Base-by-base conservation (phyloP, 2,113 vertebrate genomes). In the Cheirogaleus medius region DNA sequence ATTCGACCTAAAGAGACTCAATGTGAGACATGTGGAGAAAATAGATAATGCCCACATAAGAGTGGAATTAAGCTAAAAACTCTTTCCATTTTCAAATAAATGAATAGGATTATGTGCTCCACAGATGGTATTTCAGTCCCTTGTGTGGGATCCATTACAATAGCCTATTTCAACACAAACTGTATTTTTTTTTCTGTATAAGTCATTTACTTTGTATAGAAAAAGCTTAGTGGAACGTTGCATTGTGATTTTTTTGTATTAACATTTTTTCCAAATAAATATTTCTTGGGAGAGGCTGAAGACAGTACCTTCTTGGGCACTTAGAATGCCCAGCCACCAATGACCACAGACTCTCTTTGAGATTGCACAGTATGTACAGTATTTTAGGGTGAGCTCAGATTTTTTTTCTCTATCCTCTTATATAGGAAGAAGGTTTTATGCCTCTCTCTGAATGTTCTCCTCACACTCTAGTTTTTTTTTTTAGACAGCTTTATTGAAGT, bases 91-190 rank as follows among this genome's bases (percentile, higher is more conserved):
- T 96, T 94, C 52, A 90, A 93, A 90, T 71, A 96, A 97, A 93
- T 97, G 93, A 97, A 97, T 97, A 97, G 97, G 98, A 96, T 97
- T 98, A 96, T 84, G 96, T 93, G 68, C 66, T 74, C 86, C 78
- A 76, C 74, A 91, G 86, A 93, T 95, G 93, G 86, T 42, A 64
- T 96, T 93, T 90, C 90, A 93, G 12, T 96, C 93, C 95, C 96
- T 87, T 87, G 42, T 66, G 95, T 80, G 63, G 68, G 69, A 97
- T 97, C 44, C 11, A 44, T 95, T 94, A 87, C 96, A 92, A 84
- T 49, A 77, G 83, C 83, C 49, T 81, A 52, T 97, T 96, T 95
- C 89, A 91, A 56, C 58, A 88, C 32, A 71, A 58, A 27, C 18
- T 18, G 2, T 64, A 54, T 77, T 83, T 86, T 71, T 49, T 12